phyloP scores from a whole-genome alignment of 2,797 vertebrate species.

The Prionace glauca region DNA sequence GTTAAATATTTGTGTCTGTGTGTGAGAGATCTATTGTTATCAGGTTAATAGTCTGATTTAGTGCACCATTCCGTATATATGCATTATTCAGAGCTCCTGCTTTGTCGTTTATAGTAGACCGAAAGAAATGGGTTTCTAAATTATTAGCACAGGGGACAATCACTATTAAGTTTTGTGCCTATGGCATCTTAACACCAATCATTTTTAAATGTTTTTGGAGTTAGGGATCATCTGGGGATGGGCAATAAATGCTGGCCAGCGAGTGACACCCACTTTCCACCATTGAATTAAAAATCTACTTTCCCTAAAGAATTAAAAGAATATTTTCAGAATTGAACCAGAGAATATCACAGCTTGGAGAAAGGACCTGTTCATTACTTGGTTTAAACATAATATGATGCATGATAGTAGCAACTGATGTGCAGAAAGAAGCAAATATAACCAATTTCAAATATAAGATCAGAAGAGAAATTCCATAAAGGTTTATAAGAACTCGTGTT shows the following conservation, averaged over 20 bases:
- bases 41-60: background rate
- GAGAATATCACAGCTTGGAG: background rate
- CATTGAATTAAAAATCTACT: too few species aligned
- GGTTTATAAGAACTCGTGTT: background rate
- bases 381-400: background rate
- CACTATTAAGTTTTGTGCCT: background rate
- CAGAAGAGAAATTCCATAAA: background rate
- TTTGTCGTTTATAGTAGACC: background rate
- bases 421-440: background rate
- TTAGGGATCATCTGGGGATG: background rate
- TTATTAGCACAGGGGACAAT: background rate
- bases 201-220: background rate
- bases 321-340: background rate
- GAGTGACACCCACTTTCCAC: too few species aligned
- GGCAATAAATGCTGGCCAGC: too few species aligned
- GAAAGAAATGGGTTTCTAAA: background rate
- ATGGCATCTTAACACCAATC: background rate
- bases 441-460: background rate
- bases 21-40: background rate
- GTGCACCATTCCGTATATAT: background rate
- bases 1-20: background rate
- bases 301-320: too few species aligned
- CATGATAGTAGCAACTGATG: background rate
- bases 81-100: background rate
- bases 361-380: background rate